Conservation (phyloP, 2,797 vertebrate species). For the Streptopelia turtur region DNA sequence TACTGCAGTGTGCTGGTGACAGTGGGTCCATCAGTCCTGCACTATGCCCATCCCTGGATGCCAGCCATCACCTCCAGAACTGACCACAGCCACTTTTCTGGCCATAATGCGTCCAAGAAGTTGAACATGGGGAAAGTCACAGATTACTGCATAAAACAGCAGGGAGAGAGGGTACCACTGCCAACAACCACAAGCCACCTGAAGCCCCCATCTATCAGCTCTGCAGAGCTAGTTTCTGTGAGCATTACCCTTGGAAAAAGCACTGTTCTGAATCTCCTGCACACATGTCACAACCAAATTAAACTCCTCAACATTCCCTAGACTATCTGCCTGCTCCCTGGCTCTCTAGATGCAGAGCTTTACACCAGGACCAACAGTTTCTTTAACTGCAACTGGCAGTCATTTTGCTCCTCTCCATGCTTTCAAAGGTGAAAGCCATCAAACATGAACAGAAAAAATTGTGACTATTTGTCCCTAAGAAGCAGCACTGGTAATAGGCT, state of each 20-base stretch:
- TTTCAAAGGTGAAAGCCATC: slow-evolving; percentile 41
- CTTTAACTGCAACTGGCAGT: slow-evolving; percentile 12
- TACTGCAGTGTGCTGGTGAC: rapidly evolving
- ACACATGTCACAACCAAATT: neutral
- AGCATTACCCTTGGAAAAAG: neutral
- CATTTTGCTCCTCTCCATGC: neutral
- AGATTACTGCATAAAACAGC: neutral
- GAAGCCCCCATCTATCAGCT: rapidly evolving
- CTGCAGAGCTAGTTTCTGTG: neutral
- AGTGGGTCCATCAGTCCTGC: rapidly evolving
- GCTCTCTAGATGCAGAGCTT: neutral
- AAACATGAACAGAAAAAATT: slow-evolving; percentile 50
- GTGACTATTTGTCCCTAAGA: slow-evolving; percentile 48
- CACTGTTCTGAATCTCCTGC: neutral
- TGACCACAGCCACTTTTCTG: neutral
- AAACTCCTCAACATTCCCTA: neutral
- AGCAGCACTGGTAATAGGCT: slow-evolving; percentile 12
- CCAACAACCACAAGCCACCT: neutral
- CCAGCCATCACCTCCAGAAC: neutral
- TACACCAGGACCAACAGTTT: neutral
- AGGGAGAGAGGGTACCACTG: neutral
- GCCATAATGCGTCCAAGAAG: neutral
- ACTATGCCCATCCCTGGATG: neutral
- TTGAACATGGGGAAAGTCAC: neutral
- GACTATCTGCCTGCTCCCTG: neutral